These are phyloP conservation scores for Antennarius striatus DNA, from an alignment of 2,113 vertebrate species.

Conservation along the genomic window DNA sequence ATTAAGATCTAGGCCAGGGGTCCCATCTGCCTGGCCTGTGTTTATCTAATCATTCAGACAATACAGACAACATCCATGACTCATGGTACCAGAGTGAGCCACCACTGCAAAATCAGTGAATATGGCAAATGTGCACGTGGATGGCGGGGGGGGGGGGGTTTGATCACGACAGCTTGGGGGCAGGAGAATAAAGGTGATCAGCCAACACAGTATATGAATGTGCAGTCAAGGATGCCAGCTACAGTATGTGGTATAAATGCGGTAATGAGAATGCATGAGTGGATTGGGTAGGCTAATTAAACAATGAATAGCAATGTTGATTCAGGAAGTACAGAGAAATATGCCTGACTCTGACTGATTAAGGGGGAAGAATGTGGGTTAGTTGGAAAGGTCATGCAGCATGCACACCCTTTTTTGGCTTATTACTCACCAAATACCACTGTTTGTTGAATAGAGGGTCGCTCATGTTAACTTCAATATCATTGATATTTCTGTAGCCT, in stretches of 20 bases:
- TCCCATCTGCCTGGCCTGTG: slow-evolving; percentile 98
- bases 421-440: slow-evolving; percentile 95
- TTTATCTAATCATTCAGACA: slow-evolving; percentile 88
- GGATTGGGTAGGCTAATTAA: slow-evolving; percentile 56
- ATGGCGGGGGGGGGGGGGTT: not conserved
- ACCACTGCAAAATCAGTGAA: slow-evolving; percentile 54
- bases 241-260: slow-evolving; percentile 36
- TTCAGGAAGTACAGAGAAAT: slow-evolving; percentile 48
- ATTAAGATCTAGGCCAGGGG: slow-evolving; percentile 96
- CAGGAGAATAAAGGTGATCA: slow-evolving; percentile 14
- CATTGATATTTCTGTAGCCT: slow-evolving; percentile 92
- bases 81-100: slow-evolving; percentile 48
- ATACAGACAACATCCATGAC: slow-evolving; percentile 64
- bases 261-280: slow-evolving; percentile 11
- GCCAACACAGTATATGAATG: slow-evolving; percentile 49
- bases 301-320: slow-evolving; percentile 52
- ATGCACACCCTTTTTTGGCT: slow-evolving; percentile 35
- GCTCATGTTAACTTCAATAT: slow-evolving; percentile 93
- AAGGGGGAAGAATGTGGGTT: slow-evolving; percentile 42
- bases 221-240: slow-evolving; percentile 38
- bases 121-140: not conserved
- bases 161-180: slow-evolving; percentile 6
- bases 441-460: slow-evolving; percentile 97
- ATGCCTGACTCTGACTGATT: slow-evolving; percentile 55
- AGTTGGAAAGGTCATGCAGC: slow-evolving; percentile 63